These are phyloP conservation scores for Brachionus calyciflorus DNA, from an alignment of 1,140 invertebrate species.

Conservation along the genomic window DNA sequence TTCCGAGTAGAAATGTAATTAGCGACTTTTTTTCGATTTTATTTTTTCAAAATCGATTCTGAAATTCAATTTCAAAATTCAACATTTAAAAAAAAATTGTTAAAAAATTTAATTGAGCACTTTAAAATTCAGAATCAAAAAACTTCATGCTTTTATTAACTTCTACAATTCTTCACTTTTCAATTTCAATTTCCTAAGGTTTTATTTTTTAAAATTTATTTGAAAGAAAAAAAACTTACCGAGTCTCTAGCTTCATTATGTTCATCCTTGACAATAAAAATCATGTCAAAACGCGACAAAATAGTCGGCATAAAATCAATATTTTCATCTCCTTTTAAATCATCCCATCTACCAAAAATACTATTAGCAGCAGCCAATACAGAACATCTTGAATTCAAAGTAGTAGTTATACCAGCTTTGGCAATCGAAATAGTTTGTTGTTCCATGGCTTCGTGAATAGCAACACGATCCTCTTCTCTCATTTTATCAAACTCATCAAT, in stretches of 20 bases:
- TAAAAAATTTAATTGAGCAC: too few species aligned
- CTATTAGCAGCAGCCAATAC: conserved; percentile 97
- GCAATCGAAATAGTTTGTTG: conserved; percentile 99
- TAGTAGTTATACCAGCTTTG: conserved; percentile 98
- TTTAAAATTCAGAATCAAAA: too few species aligned
- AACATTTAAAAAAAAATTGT: too few species aligned
- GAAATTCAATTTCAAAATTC: too few species aligned
- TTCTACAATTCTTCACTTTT: too few species aligned
- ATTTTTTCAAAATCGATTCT: too few species aligned
- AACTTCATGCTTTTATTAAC: too few species aligned
- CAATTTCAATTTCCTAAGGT: too few species aligned
- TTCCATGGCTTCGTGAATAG: conserved; percentile 99
- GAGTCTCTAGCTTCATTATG: conserved; percentile 82
- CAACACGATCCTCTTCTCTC: conserved; percentile 96
- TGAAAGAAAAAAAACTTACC: too few species aligned
- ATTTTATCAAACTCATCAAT: conserved; percentile 99
- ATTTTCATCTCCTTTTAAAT: conserved; percentile 94
- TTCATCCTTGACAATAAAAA: conserved; percentile 97
- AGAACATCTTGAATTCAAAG: conserved; percentile 93
- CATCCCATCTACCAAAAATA: conserved; percentile 97
- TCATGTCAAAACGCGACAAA: conserved; percentile 99
- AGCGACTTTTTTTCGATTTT: too few species aligned
- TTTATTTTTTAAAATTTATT: too few species aligned
- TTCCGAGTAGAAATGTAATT: too few species aligned
- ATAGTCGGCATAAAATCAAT: conserved; percentile 99